Percentiles rank a stretch among this genome's conserved stretches.
Evolutionary conservation across 2,888 invertebrate species (phyloP).

Genomic region (Drosophila colorata): DNA sequence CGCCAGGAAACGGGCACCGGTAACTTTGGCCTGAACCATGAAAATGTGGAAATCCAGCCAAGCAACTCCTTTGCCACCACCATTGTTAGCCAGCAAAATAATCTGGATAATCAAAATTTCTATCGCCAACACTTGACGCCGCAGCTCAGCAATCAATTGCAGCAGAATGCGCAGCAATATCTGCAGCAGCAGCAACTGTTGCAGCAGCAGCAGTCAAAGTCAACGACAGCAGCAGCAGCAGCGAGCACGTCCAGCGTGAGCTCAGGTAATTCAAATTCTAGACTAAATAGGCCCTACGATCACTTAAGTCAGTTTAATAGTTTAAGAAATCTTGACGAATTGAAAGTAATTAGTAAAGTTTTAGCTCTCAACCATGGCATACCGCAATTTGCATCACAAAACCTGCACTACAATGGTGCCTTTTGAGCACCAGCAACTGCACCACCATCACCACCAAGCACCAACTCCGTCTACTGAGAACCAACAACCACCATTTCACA

Average conservation of each 20-base stretch:
- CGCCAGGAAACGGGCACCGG: constrained; percentile 87
- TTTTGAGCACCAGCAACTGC: constrained; percentile 71
- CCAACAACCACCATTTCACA: constrained; percentile 42
- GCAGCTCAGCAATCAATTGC: constrained; percentile 80
- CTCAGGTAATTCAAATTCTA: constrained; percentile 74
- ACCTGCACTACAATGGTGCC: constrained; percentile 79
- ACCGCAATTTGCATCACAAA: constrained; percentile 84
- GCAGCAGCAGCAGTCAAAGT: constrained; percentile 54
- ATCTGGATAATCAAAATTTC: constrained; percentile 82
- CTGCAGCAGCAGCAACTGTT: constrained; percentile 56
- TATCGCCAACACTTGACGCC: constrained; percentile 83
- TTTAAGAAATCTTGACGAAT: constrained; percentile 88
- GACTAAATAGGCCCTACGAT: constrained; percentile 51
- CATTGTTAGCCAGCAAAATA: constrained; percentile 67
- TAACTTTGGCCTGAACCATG: constrained; percentile 88
- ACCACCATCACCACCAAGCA: constrained; percentile 42
- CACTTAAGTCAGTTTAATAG: constrained; percentile 71
- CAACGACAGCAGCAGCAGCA: constrained; percentile 27
- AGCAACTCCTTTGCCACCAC: constrained; percentile 73
- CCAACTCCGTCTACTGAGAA: constrained; percentile 37
- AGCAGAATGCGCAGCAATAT: constrained; percentile 85
- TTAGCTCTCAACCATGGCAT: constrained; percentile 92
- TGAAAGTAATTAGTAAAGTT: constrained; percentile 93
- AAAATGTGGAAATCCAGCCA: constrained; percentile 78
- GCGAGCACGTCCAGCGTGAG: constrained; percentile 45